A percentile compares a stretch with the other conserved stretches of the same genome.
phyloP scores from a whole-genome alignment of 1,140 invertebrate genomes.

The Andrena cerasifolii region DNA sequence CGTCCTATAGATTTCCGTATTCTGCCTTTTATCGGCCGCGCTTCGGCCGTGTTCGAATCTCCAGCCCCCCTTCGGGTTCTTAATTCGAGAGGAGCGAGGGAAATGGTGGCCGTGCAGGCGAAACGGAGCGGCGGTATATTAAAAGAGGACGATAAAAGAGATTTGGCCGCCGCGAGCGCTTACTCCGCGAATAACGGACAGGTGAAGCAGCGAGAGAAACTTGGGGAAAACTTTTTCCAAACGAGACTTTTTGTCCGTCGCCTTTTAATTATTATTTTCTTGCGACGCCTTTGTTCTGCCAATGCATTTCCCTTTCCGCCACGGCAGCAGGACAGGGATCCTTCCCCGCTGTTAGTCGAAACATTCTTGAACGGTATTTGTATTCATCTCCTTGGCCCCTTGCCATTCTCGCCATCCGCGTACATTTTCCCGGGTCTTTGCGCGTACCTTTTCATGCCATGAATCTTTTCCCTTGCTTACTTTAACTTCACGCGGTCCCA shows the following conservation, averaged over 20 bases:
- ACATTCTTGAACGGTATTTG: not conserved
- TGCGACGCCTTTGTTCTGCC: not conserved
- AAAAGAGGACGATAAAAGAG: constrained; percentile 39
- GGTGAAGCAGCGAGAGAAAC: not conserved
- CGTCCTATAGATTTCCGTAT: not conserved
- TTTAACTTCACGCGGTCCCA: not conserved
- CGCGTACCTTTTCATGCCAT: not conserved
- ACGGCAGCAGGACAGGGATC: not conserved
- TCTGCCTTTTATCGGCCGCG: constrained; percentile 47
- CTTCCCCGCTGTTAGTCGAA: not conserved
- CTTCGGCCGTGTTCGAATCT: constrained; percentile 27
- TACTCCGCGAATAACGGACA: not conserved
- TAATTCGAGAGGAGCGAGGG: constrained; percentile 18
- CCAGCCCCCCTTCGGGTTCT: not conserved
- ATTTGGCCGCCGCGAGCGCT: constrained; percentile 13
- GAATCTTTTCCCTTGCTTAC: not conserved
- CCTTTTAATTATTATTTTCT: constrained; percentile 15
- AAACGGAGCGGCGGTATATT: constrained; percentile 27
- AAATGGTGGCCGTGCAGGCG: not conserved
- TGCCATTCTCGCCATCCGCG: not conserved
- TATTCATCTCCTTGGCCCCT: not conserved
- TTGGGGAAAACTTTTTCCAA: not conserved
- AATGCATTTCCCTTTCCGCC: not conserved
- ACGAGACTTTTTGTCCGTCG: no score
- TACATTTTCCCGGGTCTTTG: not conserved